Evolutionary conservation across 2,113 vertebrate species (phyloP), one percentile per base, ranked within the genome.

Genomic region (Lagopus leucura): DNA sequence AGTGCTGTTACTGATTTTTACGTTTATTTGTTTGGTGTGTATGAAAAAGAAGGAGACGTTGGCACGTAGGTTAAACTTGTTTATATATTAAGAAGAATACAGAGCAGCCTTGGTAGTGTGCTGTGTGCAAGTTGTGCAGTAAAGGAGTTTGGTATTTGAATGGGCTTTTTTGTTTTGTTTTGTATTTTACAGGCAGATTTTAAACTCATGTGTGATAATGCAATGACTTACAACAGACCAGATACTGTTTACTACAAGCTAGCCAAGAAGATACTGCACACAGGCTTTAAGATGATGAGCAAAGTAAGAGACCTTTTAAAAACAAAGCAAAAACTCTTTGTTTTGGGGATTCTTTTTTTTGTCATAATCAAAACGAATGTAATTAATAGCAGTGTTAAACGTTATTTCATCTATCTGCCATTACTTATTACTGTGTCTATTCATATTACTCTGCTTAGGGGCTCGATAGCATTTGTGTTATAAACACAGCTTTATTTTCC

Each of bases 221-320:
- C 99, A 47, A 99, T 99, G 99, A 99, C 99, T 17, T 99, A 99
- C 97, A 99, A 99, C 98, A 98, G 99, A 85, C 99, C 99, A 17
- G 99, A 99, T 96, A 99, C 99, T 0, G 99, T 99, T 82, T 99
- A 99, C 97, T 99, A 99, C 97, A 99, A 99, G 89, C 96, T 99
- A 91, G 99, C 99, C 50, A 99, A 99, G 98, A 99, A 99, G 97
- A 98, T 99, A 77, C 99, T 99, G 13, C 99, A 99, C 60, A 99
- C 99, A 5, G 99, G 99, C 96, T 99, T 99, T 96, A 99, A 99
- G 98, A 99, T 99, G 99, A 99, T 99, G 99, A 99, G 99, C 98
- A 99, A 99, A 98, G 99, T 99, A 99, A 98, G 97, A 92, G 60
- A 74, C 73, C 92, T 86, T 48, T 82, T 43, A 65, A 74, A 84